Evolutionary conservation across 2,113 vertebrate species (phyloP), one percentile per base, ranked within the genome.

Genomic region (Polypterus bichir): DNA sequence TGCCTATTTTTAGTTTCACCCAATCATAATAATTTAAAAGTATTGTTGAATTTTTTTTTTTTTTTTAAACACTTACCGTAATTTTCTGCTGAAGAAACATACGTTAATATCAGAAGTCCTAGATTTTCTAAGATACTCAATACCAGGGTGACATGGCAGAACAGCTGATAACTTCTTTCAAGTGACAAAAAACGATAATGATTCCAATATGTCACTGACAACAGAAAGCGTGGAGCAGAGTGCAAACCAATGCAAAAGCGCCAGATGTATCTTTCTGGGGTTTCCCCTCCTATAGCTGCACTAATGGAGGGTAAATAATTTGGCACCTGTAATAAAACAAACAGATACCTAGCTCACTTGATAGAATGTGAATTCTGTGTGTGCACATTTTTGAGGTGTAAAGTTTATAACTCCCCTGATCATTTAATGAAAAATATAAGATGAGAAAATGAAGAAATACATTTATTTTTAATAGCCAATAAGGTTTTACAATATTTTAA

Each of bases 241-340:
- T 98, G 96, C 49, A 98, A 79, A 3, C 84, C 92, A 3, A 98
- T 86, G 77, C 89, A 93, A 70, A 92, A 79, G 5, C 92, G 87
- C 94, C 96, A 97, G 57, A 97, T 86, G 55, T 97, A 98, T 51
- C 92, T 86, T 79, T 95, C 90, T 0, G 94, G 94, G 0, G 89
- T 76, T 27, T 83, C 78, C 0, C 81, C 86, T 0, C 87, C 91
- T n/a, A 98, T 93, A 48, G 94, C 90, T 0, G 93, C 84, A 4
- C 94, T 98, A 81, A 98, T 91, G 44, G 96, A 98, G 0, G 96
- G 96, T 7, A 98, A 89, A 80, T 94, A 97, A 81, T 98, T 98
- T 2, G 81, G 62, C 3, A 98, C 95, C 95, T 98, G 77, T 48
- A 59, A 53, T 48, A 48, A 4, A 45, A 53, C 52, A 48, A 4